Evolutionary conservation across 1,140 invertebrate genomes (phyloP).

Genomic region (Bombus huntii): DNA sequence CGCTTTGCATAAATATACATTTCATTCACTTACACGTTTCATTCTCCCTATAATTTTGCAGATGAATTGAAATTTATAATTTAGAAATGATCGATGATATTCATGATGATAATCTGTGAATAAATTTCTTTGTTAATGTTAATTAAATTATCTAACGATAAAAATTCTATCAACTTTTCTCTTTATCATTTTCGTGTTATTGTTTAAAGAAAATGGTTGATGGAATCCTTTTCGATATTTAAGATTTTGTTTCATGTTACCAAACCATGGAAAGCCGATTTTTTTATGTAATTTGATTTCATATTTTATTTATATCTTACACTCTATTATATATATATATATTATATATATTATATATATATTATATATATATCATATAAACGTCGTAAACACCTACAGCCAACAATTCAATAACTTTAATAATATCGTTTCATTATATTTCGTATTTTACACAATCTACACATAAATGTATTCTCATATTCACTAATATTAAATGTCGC

Average conservation of each 20-base stretch:
- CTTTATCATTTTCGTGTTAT: too few relatives aligned
- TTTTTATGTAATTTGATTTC: constrained; percentile 53
- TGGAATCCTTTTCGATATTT: background rate
- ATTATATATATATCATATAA: constrained; percentile 53
- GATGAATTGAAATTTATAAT: background rate
- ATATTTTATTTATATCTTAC: constrained; percentile 46
- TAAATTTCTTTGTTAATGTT: too few relatives aligned
- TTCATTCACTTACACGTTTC: background rate
- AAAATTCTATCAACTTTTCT: background rate
- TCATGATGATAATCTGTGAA: background rate
- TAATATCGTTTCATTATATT: constrained; percentile 56
- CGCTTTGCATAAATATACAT: constrained; percentile 28
- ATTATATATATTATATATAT: constrained; percentile 39
- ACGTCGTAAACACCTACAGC: constrained; percentile 66
- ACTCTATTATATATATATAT: constrained; percentile 47
- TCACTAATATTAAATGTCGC: constrained; percentile 55
- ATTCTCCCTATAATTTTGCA: background rate
- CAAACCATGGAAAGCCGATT: constrained; percentile 52
- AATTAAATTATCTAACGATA: background rate
- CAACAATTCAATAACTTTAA: constrained; percentile 70
- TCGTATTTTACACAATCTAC: constrained; percentile 71
- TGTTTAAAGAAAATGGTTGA: background rate
- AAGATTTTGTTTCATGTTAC: background rate
- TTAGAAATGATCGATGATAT: background rate
- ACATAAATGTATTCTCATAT: constrained; percentile 61